Evolutionary conservation across 2,888 invertebrate species (phyloP).

Genomic region (Stictocephala bisonia): DNA sequence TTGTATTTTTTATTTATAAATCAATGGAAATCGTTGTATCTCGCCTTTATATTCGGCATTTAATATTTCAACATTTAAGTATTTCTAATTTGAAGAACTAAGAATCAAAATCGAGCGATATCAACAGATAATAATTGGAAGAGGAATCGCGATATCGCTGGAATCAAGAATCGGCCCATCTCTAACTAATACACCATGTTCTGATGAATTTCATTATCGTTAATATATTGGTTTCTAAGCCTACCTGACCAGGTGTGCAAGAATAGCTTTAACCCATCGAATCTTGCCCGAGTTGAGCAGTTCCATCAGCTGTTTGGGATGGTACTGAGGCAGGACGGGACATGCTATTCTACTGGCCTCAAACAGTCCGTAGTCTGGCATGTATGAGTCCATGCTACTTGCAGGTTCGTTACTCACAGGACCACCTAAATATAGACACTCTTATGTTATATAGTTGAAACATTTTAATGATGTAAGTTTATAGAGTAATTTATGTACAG

Average conservation of each 20-base stretch:
- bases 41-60: too few relatives aligned
- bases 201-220: neutral
- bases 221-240: conserved; percentile 35
- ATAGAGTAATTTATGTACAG: too few relatives aligned
- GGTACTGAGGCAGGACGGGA: conserved; percentile 98
- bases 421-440: too few relatives aligned
- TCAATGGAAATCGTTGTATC: too few relatives aligned
- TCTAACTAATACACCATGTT: neutral
- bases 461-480: too few relatives aligned
- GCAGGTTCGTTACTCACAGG: conserved; percentile 42
- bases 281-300: conserved; percentile 98
- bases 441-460: too few relatives aligned
- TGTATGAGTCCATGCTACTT: conserved; percentile 74
- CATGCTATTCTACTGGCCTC: conserved; percentile 98
- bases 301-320: conserved; percentile 99
- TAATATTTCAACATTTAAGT: too few relatives aligned
- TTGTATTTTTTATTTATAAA: too few relatives aligned
- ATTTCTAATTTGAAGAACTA: too few relatives aligned
- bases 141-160: neutral
- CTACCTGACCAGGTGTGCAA: conserved; percentile 93
- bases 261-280: conserved; percentile 96
- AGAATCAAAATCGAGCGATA: too few relatives aligned
- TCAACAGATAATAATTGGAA: neutral
- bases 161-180: too few relatives aligned
- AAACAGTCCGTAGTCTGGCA: conserved; percentile 95